Percentiles rank a stretch among this genome's conserved stretches.
Conservation (phyloP, 2,797 vertebrate species). For the Acomys russatus region DNA sequence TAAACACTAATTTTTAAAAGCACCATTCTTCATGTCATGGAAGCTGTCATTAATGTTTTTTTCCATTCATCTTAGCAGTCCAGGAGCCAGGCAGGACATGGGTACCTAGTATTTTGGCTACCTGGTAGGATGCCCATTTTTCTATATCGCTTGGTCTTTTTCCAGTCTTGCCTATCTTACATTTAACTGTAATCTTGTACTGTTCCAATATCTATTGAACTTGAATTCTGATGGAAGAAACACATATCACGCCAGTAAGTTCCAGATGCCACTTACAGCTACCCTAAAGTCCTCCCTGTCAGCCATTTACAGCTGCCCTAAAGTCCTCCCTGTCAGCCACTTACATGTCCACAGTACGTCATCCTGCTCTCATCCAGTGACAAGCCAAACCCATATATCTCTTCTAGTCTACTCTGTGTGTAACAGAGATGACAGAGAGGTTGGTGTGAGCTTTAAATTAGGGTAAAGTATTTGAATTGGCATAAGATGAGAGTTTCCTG, state of each 20-base stretch:
- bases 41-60: neutral
- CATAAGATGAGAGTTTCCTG: neutral
- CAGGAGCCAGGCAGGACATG: neutral
- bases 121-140: neutral
- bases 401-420: neutral
- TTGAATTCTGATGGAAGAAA: neutral
- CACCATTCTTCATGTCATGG: accelerated
- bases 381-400: neutral
- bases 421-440: neutral
- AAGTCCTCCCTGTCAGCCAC: neutral
- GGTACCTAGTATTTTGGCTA: neutral
- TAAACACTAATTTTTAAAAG: neutral
- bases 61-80: neutral
- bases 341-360: too few relatives aligned
- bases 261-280: neutral
- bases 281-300: too few relatives aligned
- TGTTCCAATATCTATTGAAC: neutral
- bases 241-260: neutral
- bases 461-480: neutral
- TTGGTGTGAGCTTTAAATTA: neutral
- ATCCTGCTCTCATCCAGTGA: neutral
- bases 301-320: too few relatives aligned
- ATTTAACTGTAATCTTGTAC: neutral
- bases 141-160: neutral
- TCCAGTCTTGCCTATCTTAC: neutral